Base-by-base conservation (phyloP, 2,888 invertebrate genomes). In the Drosophila kokeensis region DNA sequence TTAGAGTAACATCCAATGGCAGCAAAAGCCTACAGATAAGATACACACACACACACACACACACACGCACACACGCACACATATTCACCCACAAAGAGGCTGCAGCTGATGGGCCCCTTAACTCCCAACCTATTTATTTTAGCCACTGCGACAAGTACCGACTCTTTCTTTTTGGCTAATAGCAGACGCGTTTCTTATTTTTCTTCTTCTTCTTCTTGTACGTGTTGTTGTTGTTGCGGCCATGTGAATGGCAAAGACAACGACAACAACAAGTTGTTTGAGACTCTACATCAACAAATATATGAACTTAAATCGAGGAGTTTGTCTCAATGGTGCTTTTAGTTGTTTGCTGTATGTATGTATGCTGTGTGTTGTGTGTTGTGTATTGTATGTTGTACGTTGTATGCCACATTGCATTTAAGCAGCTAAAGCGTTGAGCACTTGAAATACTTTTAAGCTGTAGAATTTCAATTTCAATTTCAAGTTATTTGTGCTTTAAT, bases 121-220 rank as follows among this genome's bases (percentile, higher is more conserved):
- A 66, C 62, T 70, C 48, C 30, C 38, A 69, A 67, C 21, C 57
- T 49, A 63, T 40, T 45, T 66, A 40, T 61, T 77, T 53, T 59
- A 54, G 52, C 6, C 61, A 61, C 54, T 73, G 50, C 78, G 81
- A 73, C 78, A 81, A 79, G 82, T 81, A 79, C 63, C 69, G 79
- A 67, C 66, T 78, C 53, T 67, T 77, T 73, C 69, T 59, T 73
- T 73, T 61, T 57, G 57, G 63, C 53, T 72, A 63, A 61, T 61
- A 61, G 76, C 79, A 59, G 45, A 66, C 45, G 58, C 60, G 34
- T 53, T 32, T 62, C 45, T 45, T 61, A 18, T 50, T 59, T 53
- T 29, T 36, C 18, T 34, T 48, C 32, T 27, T 54, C 27, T 38
- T 34, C 18, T 24, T 8, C 4, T 18, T 58, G 29, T 40, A 32